Conservation (phyloP, 1,140 invertebrate species). For the Eriosoma lanigerum region DNA sequence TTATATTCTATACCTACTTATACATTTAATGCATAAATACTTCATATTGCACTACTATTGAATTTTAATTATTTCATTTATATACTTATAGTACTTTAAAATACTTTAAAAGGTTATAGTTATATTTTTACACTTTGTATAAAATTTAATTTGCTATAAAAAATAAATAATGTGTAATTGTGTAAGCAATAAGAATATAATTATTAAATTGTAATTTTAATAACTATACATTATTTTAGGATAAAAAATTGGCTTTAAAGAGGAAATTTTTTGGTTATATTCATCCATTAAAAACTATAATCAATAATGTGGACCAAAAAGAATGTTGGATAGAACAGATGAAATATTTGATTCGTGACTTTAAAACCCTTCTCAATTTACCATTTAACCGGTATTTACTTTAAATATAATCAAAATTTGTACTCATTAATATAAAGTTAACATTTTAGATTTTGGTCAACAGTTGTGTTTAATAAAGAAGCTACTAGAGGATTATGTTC, state of each 20-base stretch:
- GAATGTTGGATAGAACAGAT: conserved; percentile 44
- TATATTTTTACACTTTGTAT: too few relatives aligned
- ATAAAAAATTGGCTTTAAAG: conserved; percentile 38
- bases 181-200: too few relatives aligned
- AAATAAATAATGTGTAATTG: too few relatives aligned
- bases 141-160: too few relatives aligned
- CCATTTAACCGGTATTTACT: conserved; percentile 21
- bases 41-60: too few relatives aligned
- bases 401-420: background rate
- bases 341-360: conserved; percentile 27
- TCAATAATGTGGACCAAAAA: conserved; percentile 27
- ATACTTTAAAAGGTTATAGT: too few relatives aligned
- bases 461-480: conserved; percentile 25
- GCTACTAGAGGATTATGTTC: conserved; percentile 30
- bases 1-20: too few relatives aligned
- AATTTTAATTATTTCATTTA: too few relatives aligned
- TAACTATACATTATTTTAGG: background rate
- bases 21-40: too few relatives aligned
- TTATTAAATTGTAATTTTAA: too few relatives aligned
- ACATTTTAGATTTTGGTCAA: conserved; percentile 44
- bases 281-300: conserved; percentile 40
- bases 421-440: background rate
- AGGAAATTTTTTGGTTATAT: conserved; percentile 32
- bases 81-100: too few relatives aligned
- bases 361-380: conserved; percentile 41